Evolutionary conservation across 2,797 vertebrate genomes (phyloP), one percentile per base, ranked within the genome.

Genomic region (Crenichthys baileyi): DNA sequence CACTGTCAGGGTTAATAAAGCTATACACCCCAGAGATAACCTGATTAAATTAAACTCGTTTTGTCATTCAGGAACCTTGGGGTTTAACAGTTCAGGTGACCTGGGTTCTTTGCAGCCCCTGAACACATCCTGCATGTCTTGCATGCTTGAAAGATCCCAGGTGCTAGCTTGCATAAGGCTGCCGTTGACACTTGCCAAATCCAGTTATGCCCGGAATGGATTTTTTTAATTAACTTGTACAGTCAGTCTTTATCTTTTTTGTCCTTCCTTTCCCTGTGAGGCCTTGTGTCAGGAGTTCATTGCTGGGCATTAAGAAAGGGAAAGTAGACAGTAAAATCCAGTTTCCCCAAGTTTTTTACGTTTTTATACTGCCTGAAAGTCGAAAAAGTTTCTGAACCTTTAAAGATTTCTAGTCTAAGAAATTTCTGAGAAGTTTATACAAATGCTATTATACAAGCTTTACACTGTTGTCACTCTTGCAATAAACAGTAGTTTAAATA

Each of bases 141-240:
- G 58, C 87, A 92, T 92, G 91, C 93, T 91, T 90, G 81, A 86
- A 58, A 83, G 84, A 85, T 71, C 75, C 87, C 94, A 95, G 94
- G 93, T 95, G 93, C 90, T 89, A 7, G 15, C 87, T 95, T 93
- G 92, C 88, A 90, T 93, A 94, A 92, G 75, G 84, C 71, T 7
- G 76, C 70, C 86, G 74, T 79, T 77, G 81, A 91, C 84, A 80
- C 78, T 81, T 84, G 82, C 74, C 90, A 87, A 87, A 82, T 76
- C 80, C 83, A 93, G 91, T 87, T 92, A 93, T 94, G 94, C 88
- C 82, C 79, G 92, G 93, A 95, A 95, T 94, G 87, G 76, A 78
- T 78, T 83, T 87, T 36, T 94, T 95, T 94, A 94, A 95, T 95
- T 91, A 92, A 91, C 79, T 84, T 48, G 13, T 77, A 51, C 72